Percentiles rank a stretch among this genome's conserved stretches.
phyloP scores from a whole-genome alignment of 37 sponge, comb jelly and placozoan species.

The Ianthella basta region DNA sequence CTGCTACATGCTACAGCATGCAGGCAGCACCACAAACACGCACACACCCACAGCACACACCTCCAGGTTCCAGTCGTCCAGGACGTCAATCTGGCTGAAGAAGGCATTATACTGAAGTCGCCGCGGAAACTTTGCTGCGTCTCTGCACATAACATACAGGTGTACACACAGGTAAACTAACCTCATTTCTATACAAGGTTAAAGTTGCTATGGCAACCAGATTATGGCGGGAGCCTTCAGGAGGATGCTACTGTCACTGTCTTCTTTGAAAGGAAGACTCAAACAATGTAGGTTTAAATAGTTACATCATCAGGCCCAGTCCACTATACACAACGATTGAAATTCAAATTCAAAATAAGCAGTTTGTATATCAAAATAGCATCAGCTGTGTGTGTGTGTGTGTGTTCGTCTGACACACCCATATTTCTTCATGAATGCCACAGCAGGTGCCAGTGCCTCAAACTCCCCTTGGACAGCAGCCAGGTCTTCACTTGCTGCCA shows the following conservation, averaged over 20 bases:
- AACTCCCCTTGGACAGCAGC: slow-evolving; percentile 1
- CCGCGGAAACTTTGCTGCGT: slow-evolving; percentile 49
- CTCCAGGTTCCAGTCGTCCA: slow-evolving; percentile 70
- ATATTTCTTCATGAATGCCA: slow-evolving; percentile 39
- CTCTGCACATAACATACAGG: slow-evolving; percentile 45
- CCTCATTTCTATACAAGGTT: too few species aligned
- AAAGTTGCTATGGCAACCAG: neutral
- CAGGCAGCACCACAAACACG: neutral
- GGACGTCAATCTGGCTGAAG: slow-evolving; percentile 40
- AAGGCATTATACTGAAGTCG: slow-evolving; percentile 62
- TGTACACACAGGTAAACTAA: neutral
- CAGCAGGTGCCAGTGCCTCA: slow-evolving; percentile 3
- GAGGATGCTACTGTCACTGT: neutral
- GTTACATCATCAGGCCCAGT: neutral
- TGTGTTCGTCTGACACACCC: slow-evolving; percentile 28
- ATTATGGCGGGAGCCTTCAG: neutral
- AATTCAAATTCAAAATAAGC: too few species aligned
- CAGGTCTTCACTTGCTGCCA: neutral
- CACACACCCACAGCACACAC: slow-evolving; percentile 42
- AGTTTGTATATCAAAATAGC: too few species aligned
- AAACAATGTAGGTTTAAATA: neutral
- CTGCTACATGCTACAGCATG: too few species aligned
- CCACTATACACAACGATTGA: too few species aligned
- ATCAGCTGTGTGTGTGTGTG: too few species aligned
- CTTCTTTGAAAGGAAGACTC: neutral